A percentile compares a stretch with the other conserved stretches of the same genome.
phyloP scores from a whole-genome alignment of 2,113 vertebrate genomes.

The Acanthisitta chloris region DNA sequence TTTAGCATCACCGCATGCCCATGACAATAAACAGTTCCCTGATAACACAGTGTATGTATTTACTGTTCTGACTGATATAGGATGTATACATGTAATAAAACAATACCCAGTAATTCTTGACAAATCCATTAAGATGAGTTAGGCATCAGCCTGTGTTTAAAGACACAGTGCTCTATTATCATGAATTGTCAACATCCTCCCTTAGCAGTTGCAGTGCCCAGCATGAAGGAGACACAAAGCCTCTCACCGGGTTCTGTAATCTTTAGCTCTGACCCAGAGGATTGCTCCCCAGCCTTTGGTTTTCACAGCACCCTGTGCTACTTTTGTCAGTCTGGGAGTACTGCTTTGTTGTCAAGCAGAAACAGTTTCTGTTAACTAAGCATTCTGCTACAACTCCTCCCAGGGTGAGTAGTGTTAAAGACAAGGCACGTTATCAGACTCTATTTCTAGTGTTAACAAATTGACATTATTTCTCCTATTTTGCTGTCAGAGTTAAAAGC shows the following conservation, averaged over 20 bases:
- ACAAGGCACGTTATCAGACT: background rate
- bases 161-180: background rate
- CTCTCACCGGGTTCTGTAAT: background rate
- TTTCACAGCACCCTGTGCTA: background rate
- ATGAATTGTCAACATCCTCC: background rate
- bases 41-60: constrained; percentile 8
- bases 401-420: background rate
- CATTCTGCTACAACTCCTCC: background rate
- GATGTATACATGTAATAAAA: constrained; percentile 3
- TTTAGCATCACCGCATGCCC: background rate
- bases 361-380: background rate
- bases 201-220: background rate
- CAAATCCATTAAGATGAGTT: background rate
- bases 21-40: background rate
- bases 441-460: background rate
- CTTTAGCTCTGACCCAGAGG: background rate
- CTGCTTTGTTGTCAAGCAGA: background rate
- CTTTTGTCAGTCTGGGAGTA: background rate
- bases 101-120: constrained; percentile 4
- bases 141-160: background rate
- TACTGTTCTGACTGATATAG: background rate
- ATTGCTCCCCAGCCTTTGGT: background rate
- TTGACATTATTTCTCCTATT: background rate
- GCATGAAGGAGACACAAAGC: background rate
- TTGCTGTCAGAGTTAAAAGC: background rate